Conservation (phyloP, 1,140 invertebrate species). For the Ooceraea biroi region DNA sequence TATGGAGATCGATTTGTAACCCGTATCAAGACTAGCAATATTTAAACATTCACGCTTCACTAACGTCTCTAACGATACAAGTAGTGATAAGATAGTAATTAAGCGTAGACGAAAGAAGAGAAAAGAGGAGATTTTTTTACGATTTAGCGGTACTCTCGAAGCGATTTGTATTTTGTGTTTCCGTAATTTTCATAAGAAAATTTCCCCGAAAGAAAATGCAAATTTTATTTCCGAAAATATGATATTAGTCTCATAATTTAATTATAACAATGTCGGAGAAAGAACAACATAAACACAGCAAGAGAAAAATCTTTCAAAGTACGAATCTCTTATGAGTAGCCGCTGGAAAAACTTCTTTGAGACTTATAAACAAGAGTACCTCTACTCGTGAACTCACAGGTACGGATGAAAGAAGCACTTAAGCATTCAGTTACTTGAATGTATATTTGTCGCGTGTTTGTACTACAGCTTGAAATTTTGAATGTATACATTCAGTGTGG, state of each 20-base stretch:
- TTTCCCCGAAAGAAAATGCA: background rate
- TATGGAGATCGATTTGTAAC: slow-evolving; percentile 81
- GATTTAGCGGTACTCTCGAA: slow-evolving; percentile 38
- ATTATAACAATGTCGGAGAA: slow-evolving; percentile 3
- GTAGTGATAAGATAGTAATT: slow-evolving; percentile 72
- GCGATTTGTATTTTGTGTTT: slow-evolving; percentile 8
- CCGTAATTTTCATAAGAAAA: background rate
- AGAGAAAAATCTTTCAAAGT: background rate
- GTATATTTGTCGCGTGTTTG: slow-evolving; percentile 32
- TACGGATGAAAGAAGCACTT: slow-evolving; percentile 14
- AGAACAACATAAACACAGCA: no score
- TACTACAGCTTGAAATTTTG: slow-evolving; percentile 34
- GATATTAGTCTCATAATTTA: background rate
- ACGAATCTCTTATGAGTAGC: background rate
- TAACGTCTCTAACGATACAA: slow-evolving; percentile 84
- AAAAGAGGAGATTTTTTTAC: slow-evolving; percentile 37
- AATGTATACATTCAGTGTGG: slow-evolving; percentile 23
- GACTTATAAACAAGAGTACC: slow-evolving; percentile 12
- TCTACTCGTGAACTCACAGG: slow-evolving; percentile 8
- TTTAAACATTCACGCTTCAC: slow-evolving; percentile 86
- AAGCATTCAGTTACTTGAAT: slow-evolving; percentile 19
- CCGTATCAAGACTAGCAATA: slow-evolving; percentile 86
- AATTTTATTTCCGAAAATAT: background rate
- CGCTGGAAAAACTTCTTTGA: slow-evolving; percentile 15
- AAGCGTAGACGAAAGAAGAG: slow-evolving; percentile 61